These are phyloP conservation scores for Cetoscarus ocellatus DNA, from an alignment of 2,797 vertebrate genomes.

Conservation along the genomic window DNA sequence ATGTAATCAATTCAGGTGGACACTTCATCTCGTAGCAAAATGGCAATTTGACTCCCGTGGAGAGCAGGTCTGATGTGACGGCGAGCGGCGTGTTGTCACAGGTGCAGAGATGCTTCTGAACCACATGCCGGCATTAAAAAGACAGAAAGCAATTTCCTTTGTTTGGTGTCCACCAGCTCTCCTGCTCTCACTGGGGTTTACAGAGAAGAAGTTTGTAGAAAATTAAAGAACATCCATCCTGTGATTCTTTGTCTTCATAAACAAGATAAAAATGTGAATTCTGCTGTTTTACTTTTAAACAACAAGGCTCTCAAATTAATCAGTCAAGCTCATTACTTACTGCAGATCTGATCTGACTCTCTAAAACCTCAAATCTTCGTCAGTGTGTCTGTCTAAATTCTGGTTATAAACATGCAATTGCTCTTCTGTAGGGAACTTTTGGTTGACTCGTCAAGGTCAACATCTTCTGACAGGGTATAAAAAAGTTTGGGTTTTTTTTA, in stretches of 20 bases:
- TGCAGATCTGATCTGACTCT: neutral
- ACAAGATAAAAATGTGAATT: constrained; percentile 4
- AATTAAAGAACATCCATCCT: constrained; percentile 46
- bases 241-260: constrained; percentile 11
- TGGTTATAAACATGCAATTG: too few species aligned
- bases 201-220: constrained; percentile 46
- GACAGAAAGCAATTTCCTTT: constrained; percentile 78
- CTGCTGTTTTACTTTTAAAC: constrained; percentile 6
- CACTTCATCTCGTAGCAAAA: constrained; percentile 71
- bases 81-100: constrained; percentile 73
- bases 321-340: neutral
- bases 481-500: too few species aligned
- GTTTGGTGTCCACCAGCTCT: constrained; percentile 59
- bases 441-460: too few species aligned
- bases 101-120: constrained; percentile 72
- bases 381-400: too few species aligned
- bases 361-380: too few species aligned
- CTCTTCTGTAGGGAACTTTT: too few species aligned
- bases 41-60: constrained; percentile 79
- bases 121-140: constrained; percentile 73
- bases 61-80: constrained; percentile 63
- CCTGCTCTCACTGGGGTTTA: constrained; percentile 35
- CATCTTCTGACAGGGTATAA: too few species aligned
- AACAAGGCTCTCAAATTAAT: constrained; percentile 1
- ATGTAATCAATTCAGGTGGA: constrained; percentile 70